phyloP scores from a whole-genome alignment of 2,888 invertebrate species.

The Pharmacophagus antenor region DNA sequence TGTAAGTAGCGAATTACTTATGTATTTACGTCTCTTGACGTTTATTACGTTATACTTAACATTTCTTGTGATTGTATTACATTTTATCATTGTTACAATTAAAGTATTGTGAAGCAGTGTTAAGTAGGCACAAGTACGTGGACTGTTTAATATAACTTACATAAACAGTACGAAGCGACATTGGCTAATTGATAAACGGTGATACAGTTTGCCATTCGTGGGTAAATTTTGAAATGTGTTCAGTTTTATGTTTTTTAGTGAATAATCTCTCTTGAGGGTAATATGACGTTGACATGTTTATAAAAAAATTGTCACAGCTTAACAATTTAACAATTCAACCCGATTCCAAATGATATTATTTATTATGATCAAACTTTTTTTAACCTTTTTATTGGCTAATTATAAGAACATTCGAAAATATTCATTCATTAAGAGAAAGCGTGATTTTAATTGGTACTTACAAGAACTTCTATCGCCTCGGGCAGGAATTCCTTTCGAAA shows the following conservation, averaged over 20 bases:
- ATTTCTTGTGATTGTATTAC: constrained; percentile 1
- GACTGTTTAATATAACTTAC: not conserved
- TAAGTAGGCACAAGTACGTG: not conserved
- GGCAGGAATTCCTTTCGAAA: not conserved
- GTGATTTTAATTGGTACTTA: not conserved
- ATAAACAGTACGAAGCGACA: too few species aligned
- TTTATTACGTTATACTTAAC: constrained; percentile 12
- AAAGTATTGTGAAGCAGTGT: not conserved
- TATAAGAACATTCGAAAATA: not conserved
- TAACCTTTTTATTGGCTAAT: not conserved
- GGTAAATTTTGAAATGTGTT: too few species aligned
- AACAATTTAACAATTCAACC: too few species aligned
- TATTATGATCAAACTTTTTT: too few species aligned
- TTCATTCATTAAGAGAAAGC: not conserved
- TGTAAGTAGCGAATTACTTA: constrained; percentile 17
- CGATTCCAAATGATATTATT: too few species aligned
- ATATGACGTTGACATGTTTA: too few species aligned
- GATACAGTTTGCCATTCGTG: too few species aligned
- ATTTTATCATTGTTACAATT: not conserved
- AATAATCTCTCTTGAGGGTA: too few species aligned
- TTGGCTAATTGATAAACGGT: too few species aligned
- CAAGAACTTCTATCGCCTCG: not conserved
- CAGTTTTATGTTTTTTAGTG: too few species aligned
- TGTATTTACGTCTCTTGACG: constrained; percentile 9
- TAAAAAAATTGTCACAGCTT: too few species aligned